phyloP scores from a whole-genome alignment of 2,113 vertebrate species.

The Neomonachus schauinslandi region DNA sequence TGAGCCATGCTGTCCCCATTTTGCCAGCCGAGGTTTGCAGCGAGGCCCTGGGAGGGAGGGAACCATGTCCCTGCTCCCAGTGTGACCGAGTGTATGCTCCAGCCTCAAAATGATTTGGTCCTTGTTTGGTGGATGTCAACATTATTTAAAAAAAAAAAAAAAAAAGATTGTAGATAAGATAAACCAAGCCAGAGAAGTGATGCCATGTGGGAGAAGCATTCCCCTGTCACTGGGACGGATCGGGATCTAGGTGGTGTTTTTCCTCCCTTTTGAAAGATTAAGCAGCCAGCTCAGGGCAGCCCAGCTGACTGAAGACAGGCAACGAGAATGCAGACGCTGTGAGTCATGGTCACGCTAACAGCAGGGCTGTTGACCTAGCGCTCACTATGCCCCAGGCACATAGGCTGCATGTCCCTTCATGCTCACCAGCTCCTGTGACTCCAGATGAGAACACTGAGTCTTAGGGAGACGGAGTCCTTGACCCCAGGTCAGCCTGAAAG shows the following conservation, averaged over 20 bases:
- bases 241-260: rapidly evolving
- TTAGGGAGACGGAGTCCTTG: not conserved
- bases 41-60: rapidly evolving
- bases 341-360: rapidly evolving
- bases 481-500: not conserved
- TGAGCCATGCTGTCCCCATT: rapidly evolving
- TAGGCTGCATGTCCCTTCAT: not conserved
- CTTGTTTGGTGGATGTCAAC: no score
- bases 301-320: not conserved
- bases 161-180: not conserved
- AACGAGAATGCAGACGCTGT: rapidly evolving
- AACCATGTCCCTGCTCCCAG: rapidly evolving
- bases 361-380: not conserved
- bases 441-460: no score
- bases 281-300: not conserved
- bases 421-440: rapidly evolving
- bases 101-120: not conserved
- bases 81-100: not conserved
- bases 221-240: not conserved
- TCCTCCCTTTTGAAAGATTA: not conserved
- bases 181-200: not conserved
- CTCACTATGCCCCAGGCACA: rapidly evolving
- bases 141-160: not conserved
- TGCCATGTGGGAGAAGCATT: rapidly evolving
- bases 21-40: not conserved